Base-by-base conservation (phyloP, 2,888 invertebrate genomes). In the Aplocera efformata region DNA sequence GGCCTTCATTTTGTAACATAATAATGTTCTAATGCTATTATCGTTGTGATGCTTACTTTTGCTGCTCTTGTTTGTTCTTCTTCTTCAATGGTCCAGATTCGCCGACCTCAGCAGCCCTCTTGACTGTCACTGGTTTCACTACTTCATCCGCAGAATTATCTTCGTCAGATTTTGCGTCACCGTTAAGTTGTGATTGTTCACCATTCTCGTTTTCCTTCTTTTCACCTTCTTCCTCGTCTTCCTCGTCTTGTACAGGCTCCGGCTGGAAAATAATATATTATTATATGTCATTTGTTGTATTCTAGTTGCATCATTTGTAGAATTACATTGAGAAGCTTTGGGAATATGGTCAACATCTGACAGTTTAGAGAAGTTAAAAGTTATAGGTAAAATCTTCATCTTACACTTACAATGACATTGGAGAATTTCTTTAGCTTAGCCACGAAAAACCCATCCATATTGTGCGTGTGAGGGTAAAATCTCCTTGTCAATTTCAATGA, bases 401-500 rank as follows among this genome's bases (percentile, higher is more conserved):
- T 23, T 13, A 36, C 17, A 80, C 88, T 85, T 67, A 89, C 89
- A 67, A 86, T 84, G 25, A 91, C 90, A 84, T 98, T 96, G 0
- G 96, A 96, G 73, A 98, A 94, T 72, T 99, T 99, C 83, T 98
- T 97, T 7, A 99, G 79, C 84, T 99, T 99, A 0, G 98, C 98
- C 1, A 99, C 98, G 86, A 94, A 99, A 80, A 99, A 99, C 2
- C 99, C 99, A 82, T 99, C 99, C 95, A 99, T 96, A 73, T 99
- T 99, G 74, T 99, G 98, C 1, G 95, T 94, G 73, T 99, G 99
- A 0, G 99, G 99, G 83, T 99, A 99, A 84, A 96, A 98, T 34
- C 99, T 90, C 70, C 93, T 92, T 0, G 97, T 95, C 42, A 96
- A 79, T 67, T 96, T 96, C 77, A 99, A 79, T 7, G 95, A 94